Base-by-base conservation (phyloP, 1,140 invertebrate genomes). In the Tetragnatha versicolor region DNA sequence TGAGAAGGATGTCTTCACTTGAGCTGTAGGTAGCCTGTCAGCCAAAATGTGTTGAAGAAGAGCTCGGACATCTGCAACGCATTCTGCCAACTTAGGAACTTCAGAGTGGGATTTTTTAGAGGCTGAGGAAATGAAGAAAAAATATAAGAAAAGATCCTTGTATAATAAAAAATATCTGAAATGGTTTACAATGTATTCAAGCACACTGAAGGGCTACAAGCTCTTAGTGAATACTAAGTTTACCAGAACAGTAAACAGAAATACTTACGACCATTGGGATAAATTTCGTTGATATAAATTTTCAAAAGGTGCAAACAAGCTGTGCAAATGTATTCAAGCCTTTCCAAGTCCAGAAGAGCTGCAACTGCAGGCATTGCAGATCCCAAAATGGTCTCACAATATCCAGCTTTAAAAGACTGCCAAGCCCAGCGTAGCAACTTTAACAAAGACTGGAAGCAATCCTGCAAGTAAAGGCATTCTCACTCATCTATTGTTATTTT, bases 251-350 rank as follows among this genome's bases (percentile, higher is more conserved):
- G 27, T 35, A 25, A 9, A 0, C n/a, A 33, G n/a, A 17, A 60
- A 35, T 55, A 73, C 42, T 53, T 29, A 80, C 63, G 22, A 4
- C 63, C 42, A 84, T 92, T 92, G 0, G 95, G 94, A 86, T 96
- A 97, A 31, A 96, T 92, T 86, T 96, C 93, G 85, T 93, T 94
- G 25, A 93, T 93, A 81, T 95, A 97, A 10, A 91, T 93, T 81
- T 91, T 89, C 6, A 97, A 86, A 10, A 97, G 87, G 55, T 94
- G 88, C 53, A 97, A 87, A 85, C 91, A 93, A 7, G 94, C 91
- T 84, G 91, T 90, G 82, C 92, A 93, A 35, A 96, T 93, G 84
- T 95, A 96, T 31, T 95, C 93, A n/a, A 97, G 87, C 83, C 93
- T 88, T 84, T 95, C 92, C 80, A 96, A 87, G 84, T 93, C 91